Conservation (phyloP, 2,797 vertebrate species). For the Sphenodon punctatus region DNA sequence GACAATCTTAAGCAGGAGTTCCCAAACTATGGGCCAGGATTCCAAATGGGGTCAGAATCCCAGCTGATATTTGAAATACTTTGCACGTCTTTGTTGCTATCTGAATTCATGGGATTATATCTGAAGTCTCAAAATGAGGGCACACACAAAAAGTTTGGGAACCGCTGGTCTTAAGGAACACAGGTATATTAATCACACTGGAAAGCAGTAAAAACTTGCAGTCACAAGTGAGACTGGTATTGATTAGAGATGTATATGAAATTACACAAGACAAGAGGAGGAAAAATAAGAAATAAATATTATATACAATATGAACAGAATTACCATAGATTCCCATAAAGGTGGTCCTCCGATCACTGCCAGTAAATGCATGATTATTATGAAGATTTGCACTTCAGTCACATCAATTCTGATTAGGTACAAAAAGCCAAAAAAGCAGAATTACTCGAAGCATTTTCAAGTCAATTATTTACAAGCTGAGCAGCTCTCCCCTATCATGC, state of each 20-base stretch:
- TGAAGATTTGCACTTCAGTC: conserved; percentile 99
- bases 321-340: conserved; percentile 99
- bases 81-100: too few species aligned
- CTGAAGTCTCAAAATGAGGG: too few species aligned
- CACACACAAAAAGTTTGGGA: too few species aligned
- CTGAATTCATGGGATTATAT: too few species aligned
- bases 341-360: conserved; percentile 96
- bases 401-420: conserved; percentile 97
- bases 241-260: background rate
- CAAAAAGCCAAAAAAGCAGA: conserved; percentile 81
- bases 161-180: background rate
- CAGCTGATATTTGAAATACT: too few species aligned
- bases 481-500: conserved; percentile 76
- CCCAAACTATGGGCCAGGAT: too few species aligned
- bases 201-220: background rate
- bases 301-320: conserved; percentile 65
- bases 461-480: conserved; percentile 73
- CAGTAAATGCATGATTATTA: conserved; percentile 98
- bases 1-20: too few species aligned
- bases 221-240: background rate
- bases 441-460: conserved; percentile 78
- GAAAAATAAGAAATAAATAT: conserved; percentile 24
- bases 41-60: too few species aligned
- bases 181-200: background rate
- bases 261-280: conserved; percentile 38